Conservation (phyloP, 2,888 invertebrate species). For the Leptura quadrifasciata region DNA sequence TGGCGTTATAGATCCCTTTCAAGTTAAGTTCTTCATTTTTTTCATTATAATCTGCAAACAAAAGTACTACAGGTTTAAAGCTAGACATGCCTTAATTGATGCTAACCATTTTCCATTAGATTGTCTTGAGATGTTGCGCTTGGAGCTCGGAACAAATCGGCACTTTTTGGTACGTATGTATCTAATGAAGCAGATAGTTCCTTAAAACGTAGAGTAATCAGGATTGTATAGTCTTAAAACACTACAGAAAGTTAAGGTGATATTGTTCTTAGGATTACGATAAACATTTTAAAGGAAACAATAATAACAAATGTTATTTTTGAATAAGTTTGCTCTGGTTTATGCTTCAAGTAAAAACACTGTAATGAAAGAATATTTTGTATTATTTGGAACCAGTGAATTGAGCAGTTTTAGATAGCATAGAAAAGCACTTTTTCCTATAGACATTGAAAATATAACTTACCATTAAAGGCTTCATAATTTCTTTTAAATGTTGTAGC, state of each 20-base stretch:
- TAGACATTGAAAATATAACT: slow-evolving; percentile 28
- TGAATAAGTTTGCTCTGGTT: no score
- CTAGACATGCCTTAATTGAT: background rate
- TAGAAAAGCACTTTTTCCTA: no score
- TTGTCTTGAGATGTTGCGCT: slow-evolving; percentile 72
- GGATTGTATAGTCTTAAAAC: background rate
- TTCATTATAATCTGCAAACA: slow-evolving; percentile 67
- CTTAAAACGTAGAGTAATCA: slow-evolving; percentile 55
- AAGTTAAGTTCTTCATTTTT: slow-evolving; percentile 79
- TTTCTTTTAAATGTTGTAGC: slow-evolving; percentile 88
- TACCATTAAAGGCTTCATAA: slow-evolving; percentile 89
- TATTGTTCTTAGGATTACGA: no score
- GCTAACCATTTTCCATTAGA: slow-evolving; percentile 64
- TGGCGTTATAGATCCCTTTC: slow-evolving; percentile 85
- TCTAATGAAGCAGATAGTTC: slow-evolving; percentile 89
- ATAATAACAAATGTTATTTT: no score
- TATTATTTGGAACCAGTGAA: no score
- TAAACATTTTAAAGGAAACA: no score
- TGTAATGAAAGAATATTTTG: no score
- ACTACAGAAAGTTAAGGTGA: no score
- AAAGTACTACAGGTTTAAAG: background rate
- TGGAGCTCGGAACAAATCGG: slow-evolving; percentile 80
- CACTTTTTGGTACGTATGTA: slow-evolving; percentile 84
- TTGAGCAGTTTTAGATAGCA: no score
- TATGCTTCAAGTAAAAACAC: no score